These are phyloP conservation scores for Catocala fraxini DNA, from an alignment of 2,888 invertebrate genomes.

Conservation along the genomic window DNA sequence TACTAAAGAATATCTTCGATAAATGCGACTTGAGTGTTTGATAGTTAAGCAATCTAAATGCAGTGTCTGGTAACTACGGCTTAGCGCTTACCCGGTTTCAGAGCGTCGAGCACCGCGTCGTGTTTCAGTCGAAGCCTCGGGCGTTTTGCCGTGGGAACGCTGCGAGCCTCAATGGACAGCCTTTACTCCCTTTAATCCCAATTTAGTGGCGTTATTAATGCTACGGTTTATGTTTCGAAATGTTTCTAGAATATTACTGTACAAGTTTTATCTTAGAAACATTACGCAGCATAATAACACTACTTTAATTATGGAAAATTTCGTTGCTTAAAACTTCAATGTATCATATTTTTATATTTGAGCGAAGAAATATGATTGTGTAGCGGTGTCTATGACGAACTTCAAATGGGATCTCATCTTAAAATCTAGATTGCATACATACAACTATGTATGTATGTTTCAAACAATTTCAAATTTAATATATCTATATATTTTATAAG, in stretches of 20 bases:
- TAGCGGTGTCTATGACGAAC: no score
- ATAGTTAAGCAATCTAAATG: conserved; percentile 38
- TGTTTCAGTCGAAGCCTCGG: conserved; percentile 53
- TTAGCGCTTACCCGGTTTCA: conserved; percentile 55
- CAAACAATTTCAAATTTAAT: no score
- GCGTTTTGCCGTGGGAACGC: conserved; percentile 65
- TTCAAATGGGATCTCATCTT: no score
- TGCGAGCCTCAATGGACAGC: conserved; percentile 35
- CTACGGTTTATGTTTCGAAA: conserved; percentile 20
- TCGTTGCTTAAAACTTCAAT: neutral
- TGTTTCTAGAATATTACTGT: neutral
- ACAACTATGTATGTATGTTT: no score
- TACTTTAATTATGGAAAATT: no score
- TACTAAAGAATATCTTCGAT: no score
- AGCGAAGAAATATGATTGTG: no score
- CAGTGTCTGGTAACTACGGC: conserved; percentile 59
- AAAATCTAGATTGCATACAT: no score
- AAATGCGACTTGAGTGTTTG: conserved; percentile 8
- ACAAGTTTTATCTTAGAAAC: no score
- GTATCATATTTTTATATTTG: no score
- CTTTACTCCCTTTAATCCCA: conserved; percentile 54
- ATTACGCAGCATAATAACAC: no score
- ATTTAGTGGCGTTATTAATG: conserved; percentile 52
- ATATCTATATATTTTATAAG: no score
- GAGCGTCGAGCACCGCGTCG: conserved; percentile 56